Percentiles rank a stretch among this genome's conserved stretches.
phyloP scores from a whole-genome alignment of 1,140 invertebrate species.

The Drosophila willistoni region DNA sequence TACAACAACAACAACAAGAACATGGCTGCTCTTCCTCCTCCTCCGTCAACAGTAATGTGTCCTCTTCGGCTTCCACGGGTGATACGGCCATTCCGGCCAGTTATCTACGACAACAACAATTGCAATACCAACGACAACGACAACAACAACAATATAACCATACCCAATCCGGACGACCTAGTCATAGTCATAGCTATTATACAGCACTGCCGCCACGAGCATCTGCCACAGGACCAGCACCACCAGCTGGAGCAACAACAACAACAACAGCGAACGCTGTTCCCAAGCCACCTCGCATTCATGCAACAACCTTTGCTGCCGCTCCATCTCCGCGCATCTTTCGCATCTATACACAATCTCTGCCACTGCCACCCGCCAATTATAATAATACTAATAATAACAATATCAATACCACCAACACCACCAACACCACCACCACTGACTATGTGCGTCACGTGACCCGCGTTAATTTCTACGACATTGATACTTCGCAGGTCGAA shows the following conservation, averaged over 20 bases:
- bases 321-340: slow-evolving; percentile 32
- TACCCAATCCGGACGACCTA: slow-evolving; percentile 50
- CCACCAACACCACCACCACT: slow-evolving; percentile 48
- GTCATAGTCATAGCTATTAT: slow-evolving; percentile 67
- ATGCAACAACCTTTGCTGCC: slow-evolving; percentile 13
- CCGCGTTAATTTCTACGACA: slow-evolving; percentile 83
- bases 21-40: slow-evolving; percentile 18
- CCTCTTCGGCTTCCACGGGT: slow-evolving; percentile 69
- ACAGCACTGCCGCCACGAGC: slow-evolving; percentile 6
- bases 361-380: slow-evolving; percentile 20
- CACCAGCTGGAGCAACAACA: slow-evolving; percentile 8
- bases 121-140: slow-evolving; percentile 6
- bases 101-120: slow-evolving; percentile 41
- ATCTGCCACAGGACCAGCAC: slow-evolving; percentile 15
- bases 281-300: slow-evolving; percentile 72
- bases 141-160: background rate
- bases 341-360: slow-evolving; percentile 43
- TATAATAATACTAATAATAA: slow-evolving; percentile 44
- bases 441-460: slow-evolving; percentile 83
- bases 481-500: slow-evolving; percentile 83
- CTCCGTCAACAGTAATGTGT: slow-evolving; percentile 57
- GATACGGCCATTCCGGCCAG: slow-evolving; percentile 68
- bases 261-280: slow-evolving; percentile 50
- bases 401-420: slow-evolving; percentile 5
- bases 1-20: slow-evolving; percentile 13